Evolutionary conservation across 2,113 vertebrate genomes (phyloP), one percentile per base, ranked within the genome.

Genomic region (Tyrannus savana): DNA sequence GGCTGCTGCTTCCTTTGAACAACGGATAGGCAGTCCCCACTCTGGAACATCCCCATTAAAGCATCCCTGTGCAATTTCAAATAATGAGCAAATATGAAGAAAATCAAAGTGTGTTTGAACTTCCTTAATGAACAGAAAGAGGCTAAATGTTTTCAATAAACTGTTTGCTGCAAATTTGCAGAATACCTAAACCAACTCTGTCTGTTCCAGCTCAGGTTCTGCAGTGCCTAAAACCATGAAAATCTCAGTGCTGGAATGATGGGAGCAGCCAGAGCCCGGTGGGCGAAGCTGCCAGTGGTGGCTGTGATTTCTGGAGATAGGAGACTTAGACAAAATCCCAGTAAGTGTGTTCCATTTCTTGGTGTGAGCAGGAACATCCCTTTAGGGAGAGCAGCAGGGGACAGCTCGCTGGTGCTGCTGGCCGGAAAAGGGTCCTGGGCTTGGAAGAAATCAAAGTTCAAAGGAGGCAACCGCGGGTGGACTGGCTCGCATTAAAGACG

Each of bases 81-180:
- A 81, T 90, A 90, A 93, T 46, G 85, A 95, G 86, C 88, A 96
- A 92, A 93, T 71, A 94, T 3, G 52, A 67, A 71, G 69, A 39
- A 92, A 95, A 96, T 81, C 88, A 92, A 95, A 96, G 85, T 22
- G 7, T 53, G 72, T 93, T 97, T 93, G 93, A 90, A 92, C 60
- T 92, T 72, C 4, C 6, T 72, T 97, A 95, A 93, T 19, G 75
- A 95, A 60, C 31, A 39, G 76, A 76, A 78, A 89, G 77, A 75
- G n/a, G 31, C 25, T 95, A 94, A 95, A 84, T 68, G 73, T 78
- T 95, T 84, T 83, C 64, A 46, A 56, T 90, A 72, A 93, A 68
- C 64, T 12, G 33, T 28, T 86, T 60, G 52, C 85, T 78, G 88
- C 19, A 12, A 60, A 87, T 67, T 31, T 3, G 8, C 79, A 11